Evolutionary conservation across 2,113 vertebrate genomes (phyloP).

Genomic region (Sinocyclocheilus anophthalmus): DNA sequence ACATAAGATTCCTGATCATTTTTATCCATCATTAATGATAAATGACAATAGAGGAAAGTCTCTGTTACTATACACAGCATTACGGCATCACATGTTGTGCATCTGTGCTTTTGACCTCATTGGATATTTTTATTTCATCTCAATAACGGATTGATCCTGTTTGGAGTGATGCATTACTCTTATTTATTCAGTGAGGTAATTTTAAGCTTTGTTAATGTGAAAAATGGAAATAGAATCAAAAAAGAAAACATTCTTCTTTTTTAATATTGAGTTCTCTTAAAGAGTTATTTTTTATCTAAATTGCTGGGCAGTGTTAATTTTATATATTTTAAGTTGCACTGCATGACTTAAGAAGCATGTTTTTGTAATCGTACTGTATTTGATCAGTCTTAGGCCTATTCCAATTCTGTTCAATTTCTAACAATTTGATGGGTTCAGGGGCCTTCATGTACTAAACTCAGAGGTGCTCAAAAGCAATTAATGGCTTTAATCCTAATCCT

Average conservation of each 20-base stretch:
- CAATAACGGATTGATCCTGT: background rate
- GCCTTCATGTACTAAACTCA: background rate
- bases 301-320: background rate
- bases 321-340: background rate
- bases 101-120: background rate
- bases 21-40: background rate
- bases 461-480: background rate
- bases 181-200: background rate
- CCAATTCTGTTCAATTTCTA: background rate
- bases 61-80: background rate
- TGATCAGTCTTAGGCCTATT: constrained; percentile 1
- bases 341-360: background rate
- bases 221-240: background rate
- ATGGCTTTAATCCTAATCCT: background rate
- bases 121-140: background rate
- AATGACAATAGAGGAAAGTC: background rate
- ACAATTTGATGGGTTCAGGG: background rate
- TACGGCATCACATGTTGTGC: background rate
- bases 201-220: background rate
- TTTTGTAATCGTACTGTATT: background rate
- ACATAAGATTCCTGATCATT: background rate
- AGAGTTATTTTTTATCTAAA: background rate
- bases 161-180: background rate
- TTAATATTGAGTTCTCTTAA: no score
- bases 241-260: background rate